Evolutionary conservation across 2,797 vertebrate genomes (phyloP).

Genomic region (Brachyalestes nurse): DNA sequence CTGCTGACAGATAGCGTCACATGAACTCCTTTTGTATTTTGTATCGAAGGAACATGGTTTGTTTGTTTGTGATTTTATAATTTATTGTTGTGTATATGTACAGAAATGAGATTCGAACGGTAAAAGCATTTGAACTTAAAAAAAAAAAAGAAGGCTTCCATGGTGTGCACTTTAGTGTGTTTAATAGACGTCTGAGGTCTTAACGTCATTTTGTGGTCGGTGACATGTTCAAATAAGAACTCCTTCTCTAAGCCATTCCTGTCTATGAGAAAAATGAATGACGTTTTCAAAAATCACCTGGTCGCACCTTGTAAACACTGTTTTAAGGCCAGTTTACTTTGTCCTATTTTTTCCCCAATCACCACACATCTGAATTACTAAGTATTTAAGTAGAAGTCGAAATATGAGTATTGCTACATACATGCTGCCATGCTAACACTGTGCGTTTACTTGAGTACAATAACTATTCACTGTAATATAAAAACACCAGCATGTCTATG

Average conservation of each 20-base stretch:
- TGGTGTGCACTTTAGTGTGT: slow-evolving; percentile 52
- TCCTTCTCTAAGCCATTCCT: background rate
- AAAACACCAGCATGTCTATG: background rate
- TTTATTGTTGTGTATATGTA: slow-evolving; percentile 18
- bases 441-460: no score
- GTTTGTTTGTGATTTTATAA: slow-evolving; percentile 4
- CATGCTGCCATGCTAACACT: no score
- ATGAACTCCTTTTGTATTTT: slow-evolving; percentile 28
- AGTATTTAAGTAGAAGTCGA: no score
- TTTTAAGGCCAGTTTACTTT: background rate
- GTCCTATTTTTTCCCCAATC: background rate
- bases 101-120: slow-evolving; percentile 7
- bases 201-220: background rate
- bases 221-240: no score
- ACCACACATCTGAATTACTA: no score
- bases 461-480: no score
- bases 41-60: slow-evolving; percentile 17
- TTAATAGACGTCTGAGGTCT: background rate
- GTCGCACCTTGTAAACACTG: background rate
- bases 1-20: slow-evolving; percentile 21
- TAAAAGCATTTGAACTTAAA: slow-evolving; percentile 26
- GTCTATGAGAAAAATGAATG: no score
- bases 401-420: background rate
- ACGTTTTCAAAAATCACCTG: background rate
- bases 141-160: slow-evolving; percentile 19